Evolutionary conservation across 2,888 invertebrate species (phyloP), one percentile per base, ranked within the genome.

Genomic region (Orthosia cruda): DNA sequence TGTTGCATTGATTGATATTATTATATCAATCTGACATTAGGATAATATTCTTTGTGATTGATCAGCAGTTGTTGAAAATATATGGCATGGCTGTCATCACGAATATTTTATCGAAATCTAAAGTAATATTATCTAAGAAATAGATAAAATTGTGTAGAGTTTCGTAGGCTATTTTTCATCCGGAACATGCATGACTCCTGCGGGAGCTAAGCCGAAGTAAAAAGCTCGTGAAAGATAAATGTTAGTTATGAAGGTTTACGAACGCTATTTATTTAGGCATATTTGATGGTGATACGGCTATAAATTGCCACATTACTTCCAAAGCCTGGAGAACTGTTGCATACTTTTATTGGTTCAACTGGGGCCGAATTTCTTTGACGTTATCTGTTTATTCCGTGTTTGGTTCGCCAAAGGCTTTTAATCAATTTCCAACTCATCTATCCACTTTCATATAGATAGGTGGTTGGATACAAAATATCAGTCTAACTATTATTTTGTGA

Each of bases 1-100:
- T 26, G 15, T 64, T 47, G 16, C 47, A 13, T 50, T 74, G 62
- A 67, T 67, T 75, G 45, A 64, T 68, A 20, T 55, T 55, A 23
- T 55, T 55, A 15, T 45, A 55, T 64, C 16, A 32, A 47, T 52
- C 18, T 45, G 62, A 63, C 57, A 20, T 54, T 45, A 45, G 13
- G 13, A 12, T 64, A 75, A 58, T 74, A 23, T n/a, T 54, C 9
- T 23, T 32, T 67, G 16, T 40, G 50, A 32, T 64, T 0, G 3
- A 66, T 20, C 16, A 54, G 12, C 23, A 40, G 12, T 26, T 76
- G 50, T 45, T 47, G n/a, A 64, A 64, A 20, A 20, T 74, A 52
- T 45, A 2, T 49, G 45, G n/a, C 45, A 26, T 45, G 49, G 20
- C 13, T 23, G 26, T 13, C 32, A 52, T 52, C 5, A 16, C 4